These are phyloP conservation scores for Cryptocheilus praepositus DNA, from an alignment of 2,888 invertebrate genomes.

Conservation along the genomic window DNA sequence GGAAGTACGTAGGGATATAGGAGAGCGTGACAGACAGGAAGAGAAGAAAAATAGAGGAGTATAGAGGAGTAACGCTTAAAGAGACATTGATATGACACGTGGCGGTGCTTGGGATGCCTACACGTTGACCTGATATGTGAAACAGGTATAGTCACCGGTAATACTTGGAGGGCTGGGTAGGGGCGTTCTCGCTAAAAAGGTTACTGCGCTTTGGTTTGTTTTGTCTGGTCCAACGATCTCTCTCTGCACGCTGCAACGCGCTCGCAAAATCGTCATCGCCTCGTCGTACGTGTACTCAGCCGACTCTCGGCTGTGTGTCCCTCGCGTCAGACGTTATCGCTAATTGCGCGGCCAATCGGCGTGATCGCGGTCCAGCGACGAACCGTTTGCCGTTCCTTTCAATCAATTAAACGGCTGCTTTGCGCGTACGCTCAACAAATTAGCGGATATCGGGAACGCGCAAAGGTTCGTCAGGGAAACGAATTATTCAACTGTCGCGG, in stretches of 20 bases:
- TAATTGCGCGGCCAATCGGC: background rate
- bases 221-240: conserved; percentile 38
- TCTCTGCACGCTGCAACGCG: background rate
- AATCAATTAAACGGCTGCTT: background rate
- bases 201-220: conserved; percentile 65
- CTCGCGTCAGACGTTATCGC: background rate
- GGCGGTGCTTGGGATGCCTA: conserved; percentile 66
- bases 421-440: no score
- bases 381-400: background rate
- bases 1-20: background rate
- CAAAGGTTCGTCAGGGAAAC: no score
- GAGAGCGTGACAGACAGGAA: conserved; percentile 10
- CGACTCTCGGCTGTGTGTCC: background rate
- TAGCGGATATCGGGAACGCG: no score
- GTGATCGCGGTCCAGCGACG: no score
- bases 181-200: conserved; percentile 60
- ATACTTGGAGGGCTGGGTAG: conserved; percentile 62
- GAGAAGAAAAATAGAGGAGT: conserved; percentile 5
- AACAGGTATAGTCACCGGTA: conserved; percentile 69
- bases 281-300: no score
- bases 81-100: conserved; percentile 73
- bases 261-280: no score
- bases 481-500: no score
- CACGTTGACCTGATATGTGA: conserved; percentile 70
- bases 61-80: conserved; percentile 49